These are phyloP conservation scores for Tachina fera DNA, from an alignment of 2,888 invertebrate species.

Conservation along the genomic window DNA sequence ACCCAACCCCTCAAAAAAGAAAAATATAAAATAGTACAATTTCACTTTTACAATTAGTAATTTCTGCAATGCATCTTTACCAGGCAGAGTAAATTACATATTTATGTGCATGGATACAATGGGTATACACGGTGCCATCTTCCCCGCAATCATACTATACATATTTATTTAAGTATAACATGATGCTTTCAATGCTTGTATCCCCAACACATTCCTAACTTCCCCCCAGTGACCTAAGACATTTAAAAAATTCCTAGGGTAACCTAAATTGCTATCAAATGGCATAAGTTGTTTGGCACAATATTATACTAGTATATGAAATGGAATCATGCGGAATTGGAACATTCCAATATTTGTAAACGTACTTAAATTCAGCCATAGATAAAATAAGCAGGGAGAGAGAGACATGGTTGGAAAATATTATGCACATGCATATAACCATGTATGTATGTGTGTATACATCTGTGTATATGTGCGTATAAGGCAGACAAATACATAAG, in stretches of 20 bases:
- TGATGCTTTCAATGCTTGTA: constrained; percentile 13
- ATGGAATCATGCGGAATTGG: constrained; percentile 45
- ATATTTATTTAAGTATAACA: not conserved
- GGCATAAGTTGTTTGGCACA: constrained; percentile 59
- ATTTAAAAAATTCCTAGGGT: constrained; percentile 68
- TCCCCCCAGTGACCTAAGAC: constrained; percentile 65
- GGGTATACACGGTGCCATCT: not conserved
- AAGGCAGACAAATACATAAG: constrained; percentile 9
- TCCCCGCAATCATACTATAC: not conserved
- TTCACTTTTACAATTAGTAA: not conserved
- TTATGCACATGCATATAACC: not conserved
- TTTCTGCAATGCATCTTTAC: not conserved
- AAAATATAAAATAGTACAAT: not conserved
- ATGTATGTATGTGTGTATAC: too few species aligned
- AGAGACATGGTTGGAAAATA: not conserved
- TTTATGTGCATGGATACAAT: not conserved
- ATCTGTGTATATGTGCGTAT: not conserved
- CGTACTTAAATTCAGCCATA: not conserved
- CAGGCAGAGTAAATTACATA: not conserved
- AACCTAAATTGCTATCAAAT: constrained; percentile 68
- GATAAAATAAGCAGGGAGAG: not conserved
- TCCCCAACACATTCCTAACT: constrained; percentile 7
- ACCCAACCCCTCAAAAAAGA: not conserved
- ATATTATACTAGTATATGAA: not conserved
- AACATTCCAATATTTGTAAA: constrained; percentile 26